Percentiles rank a stretch among this genome's conserved stretches.
Conservation (phyloP, 2,888 invertebrate genomes). For the Marronus borbonicus region DNA sequence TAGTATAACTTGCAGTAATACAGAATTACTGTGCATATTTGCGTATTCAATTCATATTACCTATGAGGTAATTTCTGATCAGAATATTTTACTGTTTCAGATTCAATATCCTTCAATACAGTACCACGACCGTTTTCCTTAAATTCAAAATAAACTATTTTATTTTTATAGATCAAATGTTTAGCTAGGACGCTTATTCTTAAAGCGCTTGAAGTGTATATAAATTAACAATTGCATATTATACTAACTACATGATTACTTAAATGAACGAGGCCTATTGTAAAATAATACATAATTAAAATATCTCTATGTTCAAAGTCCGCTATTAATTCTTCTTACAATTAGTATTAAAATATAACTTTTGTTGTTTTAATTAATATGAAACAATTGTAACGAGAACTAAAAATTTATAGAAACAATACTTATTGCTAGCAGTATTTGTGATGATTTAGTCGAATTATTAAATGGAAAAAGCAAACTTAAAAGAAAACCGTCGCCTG, state of each 20-base stretch:
- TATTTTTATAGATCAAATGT: constrained; percentile 44
- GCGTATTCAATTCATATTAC: not conserved
- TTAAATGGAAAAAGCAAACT: too few relatives aligned
- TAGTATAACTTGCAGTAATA: constrained; percentile 47
- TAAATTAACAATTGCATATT: constrained; percentile 31
- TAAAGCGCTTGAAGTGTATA: constrained; percentile 11
- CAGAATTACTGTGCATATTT: not conserved
- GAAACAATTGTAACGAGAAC: too few relatives aligned
- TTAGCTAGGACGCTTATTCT: constrained; percentile 25
- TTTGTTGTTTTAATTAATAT: too few relatives aligned
- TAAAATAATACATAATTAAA: too few relatives aligned
- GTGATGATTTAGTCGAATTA: too few relatives aligned
- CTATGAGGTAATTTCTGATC: constrained; percentile 56
- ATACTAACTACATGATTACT: constrained; percentile 8
- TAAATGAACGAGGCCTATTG: not conserved
- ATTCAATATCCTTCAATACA: constrained; percentile 75
- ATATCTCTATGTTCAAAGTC: too few relatives aligned
- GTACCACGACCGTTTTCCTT: constrained; percentile 76
- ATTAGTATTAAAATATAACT: too few relatives aligned
- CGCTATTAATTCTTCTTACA: too few relatives aligned
- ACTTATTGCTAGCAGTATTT: too few relatives aligned
- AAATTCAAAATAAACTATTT: constrained; percentile 62
- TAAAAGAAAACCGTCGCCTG: too few relatives aligned
- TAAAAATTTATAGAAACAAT: too few relatives aligned
- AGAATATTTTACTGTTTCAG: constrained; percentile 71